Evolutionary conservation across 2,888 invertebrate genomes (phyloP).

Genomic region (Dione juno): DNA sequence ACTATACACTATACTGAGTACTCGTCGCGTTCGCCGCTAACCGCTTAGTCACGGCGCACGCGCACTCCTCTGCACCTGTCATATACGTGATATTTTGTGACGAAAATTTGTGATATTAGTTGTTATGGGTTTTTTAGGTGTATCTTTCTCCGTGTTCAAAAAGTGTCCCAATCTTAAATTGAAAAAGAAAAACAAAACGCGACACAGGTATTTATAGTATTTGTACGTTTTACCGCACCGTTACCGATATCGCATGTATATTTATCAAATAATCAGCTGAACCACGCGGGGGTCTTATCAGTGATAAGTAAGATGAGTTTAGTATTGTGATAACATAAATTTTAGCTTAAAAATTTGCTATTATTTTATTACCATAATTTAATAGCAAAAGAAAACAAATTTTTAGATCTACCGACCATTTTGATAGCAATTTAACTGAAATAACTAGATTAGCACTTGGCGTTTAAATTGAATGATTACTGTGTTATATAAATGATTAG

Average conservation of each 20-base stretch:
- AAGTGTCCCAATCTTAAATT: conserved; percentile 72
- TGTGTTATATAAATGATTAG: neutral
- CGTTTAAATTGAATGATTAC: conserved; percentile 1
- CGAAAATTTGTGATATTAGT: conserved; percentile 57
- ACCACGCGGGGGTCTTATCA: conserved; percentile 48
- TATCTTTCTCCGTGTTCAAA: conserved; percentile 74
- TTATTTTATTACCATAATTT: too few relatives aligned
- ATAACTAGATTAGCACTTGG: neutral
- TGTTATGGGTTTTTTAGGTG: conserved; percentile 69
- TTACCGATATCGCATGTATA: conserved; percentile 18
- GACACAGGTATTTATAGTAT: conserved; percentile 58
- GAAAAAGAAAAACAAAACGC: conserved; percentile 57
- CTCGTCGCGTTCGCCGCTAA: conserved; percentile 46
- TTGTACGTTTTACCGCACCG: conserved; percentile 33
- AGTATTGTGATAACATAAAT: neutral
- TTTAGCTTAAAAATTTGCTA: neutral
- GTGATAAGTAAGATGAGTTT: conserved; percentile 31
- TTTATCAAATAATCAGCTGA: conserved; percentile 37
- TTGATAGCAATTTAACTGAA: neutral
- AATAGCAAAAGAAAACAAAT: too few relatives aligned
- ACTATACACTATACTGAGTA: conserved; percentile 20
- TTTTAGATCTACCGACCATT: too few relatives aligned
- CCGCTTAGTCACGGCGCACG: conserved; percentile 52
- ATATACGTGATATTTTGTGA: conserved; percentile 48
- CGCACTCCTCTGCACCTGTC: conserved; percentile 47